Evolutionary conservation across 2,888 invertebrate species (phyloP).

Genomic region (Drosophila flavopinicola): DNA sequence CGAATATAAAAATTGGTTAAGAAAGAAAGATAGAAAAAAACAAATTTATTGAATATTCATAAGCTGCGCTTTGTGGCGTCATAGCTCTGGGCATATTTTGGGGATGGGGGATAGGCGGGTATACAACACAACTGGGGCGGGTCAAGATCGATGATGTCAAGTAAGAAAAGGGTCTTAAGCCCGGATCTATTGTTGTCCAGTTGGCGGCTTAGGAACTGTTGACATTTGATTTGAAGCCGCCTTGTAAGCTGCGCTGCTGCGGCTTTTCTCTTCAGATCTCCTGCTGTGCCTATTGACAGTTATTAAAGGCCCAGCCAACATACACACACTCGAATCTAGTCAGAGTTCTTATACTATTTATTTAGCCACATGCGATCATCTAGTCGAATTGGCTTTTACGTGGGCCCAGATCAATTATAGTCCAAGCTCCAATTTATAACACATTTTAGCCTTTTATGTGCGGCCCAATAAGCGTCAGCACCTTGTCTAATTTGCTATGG

Average conservation of each 20-base stretch:
- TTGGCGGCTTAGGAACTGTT: conserved; percentile 60
- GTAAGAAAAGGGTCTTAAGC: conserved; percentile 47
- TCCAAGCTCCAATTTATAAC: conserved; percentile 55
- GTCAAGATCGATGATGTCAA: conserved; percentile 76
- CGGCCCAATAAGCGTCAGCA: conserved; percentile 76
- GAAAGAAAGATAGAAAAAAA: conserved; percentile 19
- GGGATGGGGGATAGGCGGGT: conserved; percentile 4
- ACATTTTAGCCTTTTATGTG: conserved; percentile 50
- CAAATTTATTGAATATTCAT: conserved; percentile 66
- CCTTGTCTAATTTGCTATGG: conserved; percentile 81
- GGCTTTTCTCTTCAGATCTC: conserved; percentile 52
- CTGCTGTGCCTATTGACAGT: conserved; percentile 65
- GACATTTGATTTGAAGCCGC: conserved; percentile 66
- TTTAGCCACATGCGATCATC: conserved; percentile 40
- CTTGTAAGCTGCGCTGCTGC: conserved; percentile 48
- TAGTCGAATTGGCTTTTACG: conserved; percentile 34
- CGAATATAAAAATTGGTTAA: conserved; percentile 22
- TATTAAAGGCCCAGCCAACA: conserved; percentile 42
- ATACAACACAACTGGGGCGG: conserved; percentile 68
- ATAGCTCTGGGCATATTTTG: conserved; percentile 38
- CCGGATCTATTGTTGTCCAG: conserved; percentile 40
- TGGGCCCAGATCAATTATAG: conserved; percentile 52
- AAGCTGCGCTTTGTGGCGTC: conserved; percentile 74
- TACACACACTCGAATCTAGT: conserved; percentile 1
- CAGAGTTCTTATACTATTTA: conserved; percentile 17